These are phyloP conservation scores for Bufotes viridis DNA, from an alignment of 2,797 vertebrate species.

Conservation along the genomic window DNA sequence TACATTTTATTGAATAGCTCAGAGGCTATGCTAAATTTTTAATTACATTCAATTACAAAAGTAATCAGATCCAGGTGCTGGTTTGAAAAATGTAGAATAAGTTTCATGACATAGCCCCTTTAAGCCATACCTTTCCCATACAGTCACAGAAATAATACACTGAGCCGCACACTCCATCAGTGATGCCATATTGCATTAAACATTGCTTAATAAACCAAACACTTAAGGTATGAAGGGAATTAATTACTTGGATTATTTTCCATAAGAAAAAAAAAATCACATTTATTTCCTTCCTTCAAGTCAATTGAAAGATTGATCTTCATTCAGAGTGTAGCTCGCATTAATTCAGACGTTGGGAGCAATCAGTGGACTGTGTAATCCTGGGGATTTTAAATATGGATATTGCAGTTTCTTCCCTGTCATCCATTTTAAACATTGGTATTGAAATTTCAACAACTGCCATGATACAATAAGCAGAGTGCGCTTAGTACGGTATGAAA, in stretches of 20 bases:
- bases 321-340: slow-evolving; percentile 64
- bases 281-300: slow-evolving; percentile 63
- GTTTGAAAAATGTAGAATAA: no score
- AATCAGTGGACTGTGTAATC: slow-evolving; percentile 61
- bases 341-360: slow-evolving; percentile 61
- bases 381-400: slow-evolving; percentile 66
- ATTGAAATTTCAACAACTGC: slow-evolving; percentile 65
- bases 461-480: slow-evolving; percentile 63
- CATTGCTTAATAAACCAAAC: slow-evolving; percentile 58
- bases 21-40: no score
- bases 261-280: slow-evolving; percentile 65
- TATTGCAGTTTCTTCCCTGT: slow-evolving; percentile 66
- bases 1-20: no score
- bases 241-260: slow-evolving; percentile 67
- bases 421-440: slow-evolving; percentile 66
- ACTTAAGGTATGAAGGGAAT: slow-evolving; percentile 65
- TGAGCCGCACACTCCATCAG: slow-evolving; percentile 62
- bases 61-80: no score
- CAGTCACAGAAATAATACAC: neutral
- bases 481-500: slow-evolving; percentile 64
- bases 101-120: neutral
- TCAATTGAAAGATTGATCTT: slow-evolving; percentile 67
- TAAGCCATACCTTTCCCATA: neutral
- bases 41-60: no score
- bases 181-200: slow-evolving; percentile 61